Base-by-base conservation (phyloP, 2,888 invertebrate species). In the Caenorhabditis panamensis region DNA sequence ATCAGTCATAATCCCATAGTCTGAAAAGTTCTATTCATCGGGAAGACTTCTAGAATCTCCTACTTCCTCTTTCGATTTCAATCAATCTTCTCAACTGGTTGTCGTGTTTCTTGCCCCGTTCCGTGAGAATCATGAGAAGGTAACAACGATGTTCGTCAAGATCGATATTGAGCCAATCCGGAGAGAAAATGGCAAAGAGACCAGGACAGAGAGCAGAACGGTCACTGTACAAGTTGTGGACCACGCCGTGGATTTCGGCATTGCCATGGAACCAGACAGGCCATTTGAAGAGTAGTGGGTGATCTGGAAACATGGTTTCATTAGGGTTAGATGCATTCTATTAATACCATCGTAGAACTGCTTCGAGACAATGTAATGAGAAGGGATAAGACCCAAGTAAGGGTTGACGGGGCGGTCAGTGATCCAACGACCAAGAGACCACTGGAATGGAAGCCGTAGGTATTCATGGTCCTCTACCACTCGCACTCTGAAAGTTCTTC, bases 231-330 rank as follows among this genome's bases (percentile, higher is more conserved):
- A 86, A 51, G 11, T 76, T 77, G 41, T 78, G 75, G 24, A 84
- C 41, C 5, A 84, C 86, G 47, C 75, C 69, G 22, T 78, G 64
- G 8, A 81, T 54, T 58, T 82, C 79, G n/a, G 76, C 66, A 20
- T 69, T 79, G 11, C 86, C 86, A n/a, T 83, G 78, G 37, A 59
- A 86, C 85, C 86, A 86, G 13, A 59, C 76, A 11, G 83, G 76
- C 58, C 76, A 78, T 44, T 71, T 61, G 79, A 82, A 83, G n/a
- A 86, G 64, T 2, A 66, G 41, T 0, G 68, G 82, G 31, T 86
- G 75, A 1, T 82, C 84, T 84, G 62, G 28, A 59, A 59, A 53
- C n/a, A n/a, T n/a, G n/a, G n/a, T n/a, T n/a, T n/a, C n/a, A n/a
- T n/a, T n/a, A n/a, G n/a, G n/a, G n/a, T n/a, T n/a, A n/a, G n/a